phyloP scores from a whole-genome alignment of 2,888 invertebrate genomes.

The Drosophila emarginata region DNA sequence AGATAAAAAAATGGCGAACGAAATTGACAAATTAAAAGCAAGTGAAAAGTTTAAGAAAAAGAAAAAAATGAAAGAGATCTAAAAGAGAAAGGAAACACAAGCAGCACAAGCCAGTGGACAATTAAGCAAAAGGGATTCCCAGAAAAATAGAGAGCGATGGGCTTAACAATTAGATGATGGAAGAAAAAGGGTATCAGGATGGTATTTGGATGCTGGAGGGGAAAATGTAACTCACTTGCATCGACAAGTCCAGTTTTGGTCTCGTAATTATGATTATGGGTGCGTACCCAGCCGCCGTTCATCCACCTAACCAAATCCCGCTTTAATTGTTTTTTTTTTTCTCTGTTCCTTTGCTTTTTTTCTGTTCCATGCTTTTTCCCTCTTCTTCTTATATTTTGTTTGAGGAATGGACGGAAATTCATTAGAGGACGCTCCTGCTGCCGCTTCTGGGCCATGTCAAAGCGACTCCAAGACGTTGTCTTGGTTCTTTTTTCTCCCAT shows the following conservation, averaged over 20 bases:
- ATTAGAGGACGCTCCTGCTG: conserved; percentile 60
- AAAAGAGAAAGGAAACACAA: conserved; percentile 28
- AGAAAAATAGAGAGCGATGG: conserved; percentile 37
- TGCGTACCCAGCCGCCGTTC: conserved; percentile 44
- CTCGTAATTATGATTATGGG: conserved; percentile 75
- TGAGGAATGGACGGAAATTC: conserved; percentile 73
- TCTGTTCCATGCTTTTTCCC: not conserved
- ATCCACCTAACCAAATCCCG: conserved; percentile 50
- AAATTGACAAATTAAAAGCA: conserved; percentile 76
- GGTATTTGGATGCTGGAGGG: not conserved
- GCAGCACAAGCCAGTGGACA: conserved; percentile 50
- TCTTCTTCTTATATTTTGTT: conserved; percentile 26
- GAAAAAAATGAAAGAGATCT: conserved; percentile 4
- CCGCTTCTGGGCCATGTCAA: conserved; percentile 67
- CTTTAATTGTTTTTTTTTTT: conserved; percentile 70
- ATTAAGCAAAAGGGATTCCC: conserved; percentile 62
- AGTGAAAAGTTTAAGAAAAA: conserved; percentile 56
- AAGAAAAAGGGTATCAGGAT: conserved; percentile 12
- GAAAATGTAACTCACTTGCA: conserved; percentile 18
- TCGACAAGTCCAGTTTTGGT: conserved; percentile 62
- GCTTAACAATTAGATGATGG: conserved; percentile 62
- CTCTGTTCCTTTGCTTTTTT: conserved; percentile 13
- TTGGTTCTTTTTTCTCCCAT: conserved; percentile 59
- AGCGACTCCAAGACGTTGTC: conserved; percentile 73
- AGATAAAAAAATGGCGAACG: conserved; percentile 37